phyloP scores from a whole-genome alignment of 2,797 vertebrate genomes.

The Bovichtus diacanthus region DNA sequence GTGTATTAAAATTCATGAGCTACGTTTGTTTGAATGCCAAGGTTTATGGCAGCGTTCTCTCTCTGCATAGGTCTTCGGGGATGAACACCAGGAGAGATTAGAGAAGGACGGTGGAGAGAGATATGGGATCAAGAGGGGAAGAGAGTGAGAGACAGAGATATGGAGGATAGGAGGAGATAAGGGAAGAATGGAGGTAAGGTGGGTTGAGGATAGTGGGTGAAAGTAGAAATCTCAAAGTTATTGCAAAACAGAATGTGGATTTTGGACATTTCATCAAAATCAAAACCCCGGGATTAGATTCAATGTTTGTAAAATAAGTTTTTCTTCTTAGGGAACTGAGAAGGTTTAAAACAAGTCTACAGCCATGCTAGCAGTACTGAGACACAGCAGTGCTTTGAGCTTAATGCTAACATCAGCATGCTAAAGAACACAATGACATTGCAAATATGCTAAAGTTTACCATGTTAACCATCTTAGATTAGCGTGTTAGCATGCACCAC shows the following conservation, averaged over 20 bases:
- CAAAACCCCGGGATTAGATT: background rate
- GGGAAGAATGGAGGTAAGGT: conserved; percentile 29
- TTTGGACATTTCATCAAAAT: conserved; percentile 23
- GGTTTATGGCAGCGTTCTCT: conserved; percentile 69
- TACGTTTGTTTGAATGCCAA: conserved; percentile 72
- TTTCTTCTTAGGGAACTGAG: background rate
- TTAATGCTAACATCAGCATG: no score
- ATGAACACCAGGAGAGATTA: conserved; percentile 64
- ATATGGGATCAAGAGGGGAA: conserved; percentile 59
- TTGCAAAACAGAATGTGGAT: conserved; percentile 8
- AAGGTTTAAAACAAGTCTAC: background rate
- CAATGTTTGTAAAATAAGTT: background rate
- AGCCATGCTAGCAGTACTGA: background rate
- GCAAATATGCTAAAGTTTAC: background rate
- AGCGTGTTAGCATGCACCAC: background rate
- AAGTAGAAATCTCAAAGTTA: conserved; percentile 23
- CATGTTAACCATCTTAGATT: background rate
- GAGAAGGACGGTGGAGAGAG: conserved; percentile 54
- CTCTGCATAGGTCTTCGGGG: conserved; percentile 63
- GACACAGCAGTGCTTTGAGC: background rate
- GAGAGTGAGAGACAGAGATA: conserved; percentile 42
- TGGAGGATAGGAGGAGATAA: conserved; percentile 52
- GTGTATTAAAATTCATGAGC: conserved; percentile 78
- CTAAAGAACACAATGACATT: background rate
- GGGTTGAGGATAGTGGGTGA: conserved; percentile 19